phyloP scores from a whole-genome alignment of 2,113 vertebrate genomes.

The Tapirus terrestris region DNA sequence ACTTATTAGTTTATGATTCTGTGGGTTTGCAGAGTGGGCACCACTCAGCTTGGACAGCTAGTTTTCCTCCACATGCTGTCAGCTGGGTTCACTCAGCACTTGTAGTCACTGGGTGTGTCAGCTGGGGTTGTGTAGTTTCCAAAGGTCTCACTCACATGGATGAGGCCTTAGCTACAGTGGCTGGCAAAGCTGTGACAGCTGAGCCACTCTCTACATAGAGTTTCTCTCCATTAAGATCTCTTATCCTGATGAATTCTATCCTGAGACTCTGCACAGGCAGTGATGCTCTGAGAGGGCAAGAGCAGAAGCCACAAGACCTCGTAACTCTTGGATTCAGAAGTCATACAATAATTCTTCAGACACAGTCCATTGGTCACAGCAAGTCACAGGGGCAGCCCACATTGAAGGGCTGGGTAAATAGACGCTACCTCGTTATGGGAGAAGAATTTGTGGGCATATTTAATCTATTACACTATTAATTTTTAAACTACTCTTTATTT shows the following conservation, averaged over 20 bases:
- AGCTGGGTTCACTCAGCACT: background rate
- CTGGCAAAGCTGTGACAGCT: background rate
- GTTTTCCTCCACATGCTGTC: background rate
- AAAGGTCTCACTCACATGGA: fast-evolving
- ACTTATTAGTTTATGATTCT: background rate
- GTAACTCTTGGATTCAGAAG: background rate
- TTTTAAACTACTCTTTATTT: background rate
- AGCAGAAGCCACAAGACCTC: background rate
- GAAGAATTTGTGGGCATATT: background rate
- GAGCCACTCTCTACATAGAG: background rate
- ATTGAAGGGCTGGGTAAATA: background rate
- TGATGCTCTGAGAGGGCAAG: background rate
- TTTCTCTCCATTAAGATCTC: background rate
- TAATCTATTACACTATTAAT: background rate
- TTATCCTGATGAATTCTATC: background rate
- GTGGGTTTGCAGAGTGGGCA: background rate
- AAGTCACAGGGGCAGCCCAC: background rate
- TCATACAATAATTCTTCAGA: background rate
- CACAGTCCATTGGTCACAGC: background rate
- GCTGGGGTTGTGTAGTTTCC: too few relatives aligned
- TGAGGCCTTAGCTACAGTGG: background rate
- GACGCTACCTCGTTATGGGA: background rate
- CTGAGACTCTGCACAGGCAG: background rate
- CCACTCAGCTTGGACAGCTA: fast-evolving
- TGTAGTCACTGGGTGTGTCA: background rate